phyloP scores from a whole-genome alignment of 1,140 invertebrate species.

The Platyscapa corneri region DNA sequence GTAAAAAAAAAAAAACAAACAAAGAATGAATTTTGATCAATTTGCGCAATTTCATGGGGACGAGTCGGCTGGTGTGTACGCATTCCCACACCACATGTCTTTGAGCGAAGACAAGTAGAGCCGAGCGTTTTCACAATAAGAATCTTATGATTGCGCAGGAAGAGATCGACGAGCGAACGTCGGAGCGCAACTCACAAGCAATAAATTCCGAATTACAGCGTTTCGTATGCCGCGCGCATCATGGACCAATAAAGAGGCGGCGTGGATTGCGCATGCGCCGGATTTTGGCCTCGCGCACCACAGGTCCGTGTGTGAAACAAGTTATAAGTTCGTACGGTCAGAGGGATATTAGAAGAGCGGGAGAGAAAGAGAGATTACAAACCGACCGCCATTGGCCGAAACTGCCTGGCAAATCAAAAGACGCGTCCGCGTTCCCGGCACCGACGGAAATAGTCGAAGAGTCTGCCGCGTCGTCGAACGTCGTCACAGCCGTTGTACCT shows the following conservation, averaged over 20 bases:
- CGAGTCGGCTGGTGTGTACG: no score
- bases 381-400: neutral
- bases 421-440: neutral
- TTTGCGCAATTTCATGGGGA: no score
- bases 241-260: neutral
- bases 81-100: no score
- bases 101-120: neutral
- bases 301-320: neutral
- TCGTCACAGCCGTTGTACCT: no score
- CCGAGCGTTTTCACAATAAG: neutral
- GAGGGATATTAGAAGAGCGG: neutral
- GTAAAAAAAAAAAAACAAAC: no score
- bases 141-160: neutral
- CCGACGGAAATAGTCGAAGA: constrained; percentile 20
- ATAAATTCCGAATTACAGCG: neutral
- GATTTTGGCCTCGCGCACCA: neutral
- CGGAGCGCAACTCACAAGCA: no score
- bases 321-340: neutral
- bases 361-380: neutral
- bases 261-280: neutral
- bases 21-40: no score
- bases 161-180: neutral
- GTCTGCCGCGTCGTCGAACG: no score
- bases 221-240: constrained; percentile 18
- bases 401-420: neutral